Percentiles rank a stretch among this genome's conserved stretches.
phyloP scores from a whole-genome alignment of 2,797 vertebrate species.

The Bradypus variegatus region DNA sequence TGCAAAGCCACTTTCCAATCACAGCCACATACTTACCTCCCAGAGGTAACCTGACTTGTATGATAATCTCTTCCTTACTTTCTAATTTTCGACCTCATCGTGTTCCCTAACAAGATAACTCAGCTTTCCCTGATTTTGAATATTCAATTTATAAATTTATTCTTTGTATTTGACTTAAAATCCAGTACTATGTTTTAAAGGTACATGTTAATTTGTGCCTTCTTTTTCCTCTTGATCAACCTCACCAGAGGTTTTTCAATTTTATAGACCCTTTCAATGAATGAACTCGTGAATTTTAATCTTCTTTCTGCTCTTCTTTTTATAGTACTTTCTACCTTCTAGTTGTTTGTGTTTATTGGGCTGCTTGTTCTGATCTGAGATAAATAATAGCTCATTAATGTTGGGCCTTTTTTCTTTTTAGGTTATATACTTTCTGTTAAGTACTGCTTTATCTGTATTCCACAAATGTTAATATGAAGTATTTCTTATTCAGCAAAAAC shows the following conservation, averaged over 20 bases:
- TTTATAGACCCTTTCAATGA: neutral
- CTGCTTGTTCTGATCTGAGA: neutral
- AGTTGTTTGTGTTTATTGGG: neutral
- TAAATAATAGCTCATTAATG: neutral
- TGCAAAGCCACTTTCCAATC: neutral
- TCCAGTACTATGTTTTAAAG: neutral
- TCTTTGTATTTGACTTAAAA: neutral
- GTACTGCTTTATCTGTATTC: neutral
- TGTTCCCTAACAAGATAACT: neutral
- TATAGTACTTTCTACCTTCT: neutral
- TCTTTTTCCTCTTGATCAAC: neutral
- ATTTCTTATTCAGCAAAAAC: neutral
- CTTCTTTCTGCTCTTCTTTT: neutral
- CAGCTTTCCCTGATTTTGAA: neutral
- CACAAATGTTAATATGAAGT: neutral
- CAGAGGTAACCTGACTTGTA: no score
- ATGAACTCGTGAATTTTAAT: neutral
- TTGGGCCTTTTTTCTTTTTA: neutral
- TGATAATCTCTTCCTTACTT: no score
- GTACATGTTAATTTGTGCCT: neutral
- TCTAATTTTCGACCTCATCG: neutral
- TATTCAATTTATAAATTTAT: neutral
- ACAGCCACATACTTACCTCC: neutral
- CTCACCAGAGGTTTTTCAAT: neutral
- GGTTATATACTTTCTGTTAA: neutral